Evolutionary conservation across 2,797 vertebrate species (phyloP).

Genomic region (Spea hammondii): DNA sequence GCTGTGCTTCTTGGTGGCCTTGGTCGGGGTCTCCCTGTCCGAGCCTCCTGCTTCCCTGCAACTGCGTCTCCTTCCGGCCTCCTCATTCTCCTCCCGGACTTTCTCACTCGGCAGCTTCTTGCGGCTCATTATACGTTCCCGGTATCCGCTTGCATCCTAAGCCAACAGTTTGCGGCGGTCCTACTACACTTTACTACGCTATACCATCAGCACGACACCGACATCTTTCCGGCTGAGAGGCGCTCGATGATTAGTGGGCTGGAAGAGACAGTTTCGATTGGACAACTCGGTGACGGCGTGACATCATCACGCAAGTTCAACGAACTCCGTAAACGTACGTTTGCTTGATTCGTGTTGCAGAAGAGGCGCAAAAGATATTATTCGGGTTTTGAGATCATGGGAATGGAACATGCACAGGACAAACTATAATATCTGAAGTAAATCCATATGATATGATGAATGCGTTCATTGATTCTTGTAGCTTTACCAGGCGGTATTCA

Average conservation of each 20-base stretch:
- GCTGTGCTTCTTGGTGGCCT: background rate
- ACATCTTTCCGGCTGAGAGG: slow-evolving; percentile 14
- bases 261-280: background rate
- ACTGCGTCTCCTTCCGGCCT: background rate
- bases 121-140: slow-evolving; percentile 14
- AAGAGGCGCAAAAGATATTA: no score
- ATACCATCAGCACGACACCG: background rate
- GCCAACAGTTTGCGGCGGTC: background rate
- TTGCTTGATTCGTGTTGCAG: no score
- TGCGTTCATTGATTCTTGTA: no score
- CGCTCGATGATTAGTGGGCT: background rate
- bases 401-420: no score
- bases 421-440: no score
- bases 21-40: slow-evolving; percentile 23
- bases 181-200: background rate
- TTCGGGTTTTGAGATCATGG: no score
- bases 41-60: background rate
- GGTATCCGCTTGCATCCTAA: background rate
- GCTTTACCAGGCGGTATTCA: no score
- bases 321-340: no score
- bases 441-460: no score
- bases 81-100: background rate
- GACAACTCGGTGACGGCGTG: background rate
- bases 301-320: background rate
- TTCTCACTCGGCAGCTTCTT: slow-evolving; percentile 3